These are phyloP conservation scores for Cremastobaeus sp. DNA, from an alignment of 2,888 invertebrate genomes.

Conservation along the genomic window DNA sequence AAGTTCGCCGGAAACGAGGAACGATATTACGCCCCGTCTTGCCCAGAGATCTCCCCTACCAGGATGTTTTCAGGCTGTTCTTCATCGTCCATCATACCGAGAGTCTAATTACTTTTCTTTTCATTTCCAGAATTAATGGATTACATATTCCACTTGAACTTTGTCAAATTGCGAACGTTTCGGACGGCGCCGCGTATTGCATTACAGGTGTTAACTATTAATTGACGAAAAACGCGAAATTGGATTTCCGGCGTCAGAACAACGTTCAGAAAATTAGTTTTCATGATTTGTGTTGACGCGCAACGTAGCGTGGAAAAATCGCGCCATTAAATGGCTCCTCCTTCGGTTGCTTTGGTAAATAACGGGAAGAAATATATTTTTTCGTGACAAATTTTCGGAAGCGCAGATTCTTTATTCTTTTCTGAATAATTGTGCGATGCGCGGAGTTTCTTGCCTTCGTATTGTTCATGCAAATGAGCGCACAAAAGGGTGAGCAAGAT, in stretches of 20 bases:
- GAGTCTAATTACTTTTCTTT: conserved; percentile 75
- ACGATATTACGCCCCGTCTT: conserved; percentile 58
- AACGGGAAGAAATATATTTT: conserved; percentile 25
- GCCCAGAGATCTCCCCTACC: conserved; percentile 40
- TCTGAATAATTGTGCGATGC: conserved; percentile 49
- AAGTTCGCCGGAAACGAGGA: conserved; percentile 61
- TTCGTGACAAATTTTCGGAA: conserved; percentile 38
- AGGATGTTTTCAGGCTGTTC: conserved; percentile 59
- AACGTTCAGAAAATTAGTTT: conserved; percentile 9
- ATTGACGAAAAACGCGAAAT: conserved; percentile 27
- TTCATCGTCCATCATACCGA: conserved; percentile 70
- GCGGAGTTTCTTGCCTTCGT: conserved; percentile 47
- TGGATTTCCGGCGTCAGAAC: conserved; percentile 6
- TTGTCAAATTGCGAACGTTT: conserved; percentile 36
- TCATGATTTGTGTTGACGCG: background rate
- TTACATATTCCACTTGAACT: conserved; percentile 50
- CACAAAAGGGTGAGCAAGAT: conserved; percentile 46
- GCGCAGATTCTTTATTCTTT: conserved; percentile 46
- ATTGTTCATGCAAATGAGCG: conserved; percentile 66
- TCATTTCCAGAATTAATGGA: conserved; percentile 73
- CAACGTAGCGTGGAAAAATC: background rate
- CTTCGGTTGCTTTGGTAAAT: conserved; percentile 11
- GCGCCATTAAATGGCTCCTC: background rate
- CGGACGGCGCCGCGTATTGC: background rate
- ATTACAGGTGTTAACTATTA: conserved; percentile 19